These are phyloP conservation scores for Bucorvus abyssinicus DNA, from an alignment of 2,797 vertebrate genomes.

Conservation along the genomic window DNA sequence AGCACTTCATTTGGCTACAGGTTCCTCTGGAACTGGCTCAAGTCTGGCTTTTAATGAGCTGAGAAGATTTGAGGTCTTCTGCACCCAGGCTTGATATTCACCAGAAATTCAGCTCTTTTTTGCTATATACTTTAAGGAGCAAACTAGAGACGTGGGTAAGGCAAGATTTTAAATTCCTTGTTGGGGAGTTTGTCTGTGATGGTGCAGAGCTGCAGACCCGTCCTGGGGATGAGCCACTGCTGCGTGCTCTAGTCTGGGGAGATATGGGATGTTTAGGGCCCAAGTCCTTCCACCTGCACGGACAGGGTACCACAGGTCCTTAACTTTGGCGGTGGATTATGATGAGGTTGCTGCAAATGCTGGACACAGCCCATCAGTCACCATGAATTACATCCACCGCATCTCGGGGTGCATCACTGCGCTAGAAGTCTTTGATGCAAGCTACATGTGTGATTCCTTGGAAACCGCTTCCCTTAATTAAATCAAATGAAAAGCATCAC, in stretches of 20 bases:
- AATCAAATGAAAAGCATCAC: conserved; percentile 37
- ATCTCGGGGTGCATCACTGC: background rate
- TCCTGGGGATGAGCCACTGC: background rate
- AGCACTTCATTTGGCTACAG: conserved; percentile 46
- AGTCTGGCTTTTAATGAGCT: conserved; percentile 23
- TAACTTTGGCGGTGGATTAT: background rate
- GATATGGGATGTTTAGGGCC: background rate
- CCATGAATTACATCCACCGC: background rate
- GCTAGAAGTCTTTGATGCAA: background rate
- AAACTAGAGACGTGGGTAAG: accelerated
- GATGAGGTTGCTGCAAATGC: background rate
- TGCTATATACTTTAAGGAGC: background rate
- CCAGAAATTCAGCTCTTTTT: background rate
- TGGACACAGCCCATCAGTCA: background rate
- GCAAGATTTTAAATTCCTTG: background rate
- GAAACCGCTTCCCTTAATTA: conserved; percentile 26
- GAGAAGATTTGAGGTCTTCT: conserved; percentile 30
- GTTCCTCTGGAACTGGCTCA: background rate
- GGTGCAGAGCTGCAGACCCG: background rate
- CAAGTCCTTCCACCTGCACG: background rate
- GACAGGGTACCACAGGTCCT: background rate
- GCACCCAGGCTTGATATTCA: background rate
- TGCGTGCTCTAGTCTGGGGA: background rate
- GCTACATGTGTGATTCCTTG: background rate
- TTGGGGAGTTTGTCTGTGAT: background rate